Conservation (phyloP, 1,140 invertebrate species). For the Sitobion miscanthi region DNA sequence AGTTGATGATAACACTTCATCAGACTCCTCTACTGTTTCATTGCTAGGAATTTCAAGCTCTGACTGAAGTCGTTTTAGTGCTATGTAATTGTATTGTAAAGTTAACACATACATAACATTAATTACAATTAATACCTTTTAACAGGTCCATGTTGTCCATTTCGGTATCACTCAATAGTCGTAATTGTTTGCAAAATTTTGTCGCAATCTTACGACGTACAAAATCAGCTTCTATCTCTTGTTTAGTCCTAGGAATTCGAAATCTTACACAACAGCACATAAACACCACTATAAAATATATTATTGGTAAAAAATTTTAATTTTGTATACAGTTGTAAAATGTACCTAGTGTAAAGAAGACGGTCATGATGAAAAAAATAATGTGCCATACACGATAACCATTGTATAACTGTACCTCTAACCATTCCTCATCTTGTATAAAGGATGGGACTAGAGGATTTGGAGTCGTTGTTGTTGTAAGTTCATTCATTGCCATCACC, state of each 20-base stretch:
- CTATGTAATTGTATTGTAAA: conserved; percentile 8
- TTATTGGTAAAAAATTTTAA: conserved; percentile 1
- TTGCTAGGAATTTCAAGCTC: conserved; percentile 24
- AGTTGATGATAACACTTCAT: conserved; percentile 22
- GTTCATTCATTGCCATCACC: not conserved
- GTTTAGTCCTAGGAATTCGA: conserved; percentile 87
- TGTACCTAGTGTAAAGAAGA: conserved; percentile 67
- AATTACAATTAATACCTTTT: conserved; percentile 68
- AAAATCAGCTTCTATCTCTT: conserved; percentile 91
- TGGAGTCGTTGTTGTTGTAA: not conserved
- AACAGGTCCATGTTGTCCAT: conserved; percentile 84
- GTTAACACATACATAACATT: conserved; percentile 19
- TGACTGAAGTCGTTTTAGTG: conserved; percentile 40
- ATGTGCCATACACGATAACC: conserved; percentile 69
- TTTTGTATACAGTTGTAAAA: conserved; percentile 45
- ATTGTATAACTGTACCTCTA: conserved; percentile 17
- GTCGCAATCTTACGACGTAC: conserved; percentile 80
- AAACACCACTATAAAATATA: conserved; percentile 67
- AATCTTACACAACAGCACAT: conserved; percentile 86
- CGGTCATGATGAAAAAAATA: conserved; percentile 69
- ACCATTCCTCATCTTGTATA: conserved; percentile 28
- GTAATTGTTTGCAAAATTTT: conserved; percentile 80
- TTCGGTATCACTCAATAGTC: conserved; percentile 81
- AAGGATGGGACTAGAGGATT: not conserved
- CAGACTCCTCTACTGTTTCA: not conserved